Base-by-base conservation (phyloP, 2,888 invertebrate species). In the Pseudococcus jackbeardsleyi region DNA sequence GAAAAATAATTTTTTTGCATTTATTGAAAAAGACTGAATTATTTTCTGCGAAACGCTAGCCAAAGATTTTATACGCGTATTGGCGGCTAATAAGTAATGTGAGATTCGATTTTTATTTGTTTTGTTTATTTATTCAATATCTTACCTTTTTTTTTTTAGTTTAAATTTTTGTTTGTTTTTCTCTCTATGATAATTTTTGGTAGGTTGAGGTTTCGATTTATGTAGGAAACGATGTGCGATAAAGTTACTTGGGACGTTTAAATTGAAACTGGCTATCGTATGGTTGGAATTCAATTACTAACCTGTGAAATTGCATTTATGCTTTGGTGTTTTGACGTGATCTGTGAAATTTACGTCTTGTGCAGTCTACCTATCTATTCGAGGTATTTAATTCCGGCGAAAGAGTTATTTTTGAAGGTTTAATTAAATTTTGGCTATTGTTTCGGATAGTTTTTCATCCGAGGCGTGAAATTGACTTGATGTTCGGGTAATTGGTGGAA, bases 1-100 rank as follows among this genome's bases (percentile, higher is more conserved):
- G 17, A 77, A 42, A 39, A 22, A 33, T 72, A 19, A 12, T 46
- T 79, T 79, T 79, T 82, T 82, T 82, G 79, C 79, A 82, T 82
- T 82, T 82, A 82, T 82, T 82, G 46, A 82, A 82, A 82, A 82
- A 82, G 79, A 82, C 79, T 82, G 79, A 82, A 82, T 22, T 82
- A 82, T 82, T 82, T 82, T 82, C 22, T 82, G 79, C 79, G 79
- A 82, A 82, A 82, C 46, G 79, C 46, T 82, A 46, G 79, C 79
- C 79, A 82, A 82, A 82, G 79, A 82, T 82, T 82, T 82, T 82
- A 46, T 82, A 82, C 79, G 46, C 46, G 19, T 39, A 39, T 42
- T 46, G 79, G 79, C 19, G 79, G 42, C 46, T 19, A 82, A 8
- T 82, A 46, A 72, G 79, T 82, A 46, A 17, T 82, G 79, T 82